phyloP scores from a whole-genome alignment of 2,797 vertebrate genomes.

The Scleropages formosus region DNA sequence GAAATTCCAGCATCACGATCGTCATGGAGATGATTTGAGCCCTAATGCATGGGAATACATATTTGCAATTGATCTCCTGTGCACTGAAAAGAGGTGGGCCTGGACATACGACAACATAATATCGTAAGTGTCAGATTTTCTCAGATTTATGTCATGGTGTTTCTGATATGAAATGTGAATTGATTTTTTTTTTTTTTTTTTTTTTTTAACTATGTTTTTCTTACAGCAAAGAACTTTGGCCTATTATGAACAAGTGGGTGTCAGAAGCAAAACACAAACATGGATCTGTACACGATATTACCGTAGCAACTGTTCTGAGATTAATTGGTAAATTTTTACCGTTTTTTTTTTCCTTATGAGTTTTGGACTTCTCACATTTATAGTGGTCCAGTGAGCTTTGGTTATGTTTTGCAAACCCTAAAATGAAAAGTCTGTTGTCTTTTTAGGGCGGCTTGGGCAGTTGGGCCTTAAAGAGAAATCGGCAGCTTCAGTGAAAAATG shows the following conservation, averaged over 20 bases:
- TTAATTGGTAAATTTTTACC: slow-evolving; percentile 78
- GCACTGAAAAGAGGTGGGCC: slow-evolving; percentile 81
- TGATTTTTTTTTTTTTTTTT: background rate
- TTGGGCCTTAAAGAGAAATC: slow-evolving; percentile 83
- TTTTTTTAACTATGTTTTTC: slow-evolving; percentile 26
- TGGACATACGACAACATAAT: slow-evolving; percentile 88
- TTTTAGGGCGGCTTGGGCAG: slow-evolving; percentile 80
- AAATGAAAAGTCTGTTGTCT: background rate
- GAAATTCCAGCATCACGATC: slow-evolving; percentile 71
- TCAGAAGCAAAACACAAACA: slow-evolving; percentile 74
- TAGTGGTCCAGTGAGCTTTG: background rate
- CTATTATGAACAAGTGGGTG: slow-evolving; percentile 89
- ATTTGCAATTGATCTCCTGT: slow-evolving; percentile 83
- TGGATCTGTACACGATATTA: slow-evolving; percentile 67
- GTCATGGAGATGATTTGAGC: slow-evolving; percentile 79
- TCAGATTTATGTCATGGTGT: background rate
- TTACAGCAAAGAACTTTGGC: slow-evolving; percentile 88
- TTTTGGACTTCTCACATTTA: background rate
- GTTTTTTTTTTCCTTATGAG: slow-evolving; percentile 1
- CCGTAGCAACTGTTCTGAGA: slow-evolving; percentile 77
- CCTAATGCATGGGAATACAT: slow-evolving; percentile 80
- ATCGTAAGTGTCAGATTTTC: slow-evolving; percentile 61
- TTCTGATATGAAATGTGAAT: background rate
- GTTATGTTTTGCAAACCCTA: background rate
- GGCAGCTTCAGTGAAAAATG: slow-evolving; percentile 74